Conservation (phyloP, 1,140 invertebrate species). For the Sitobion miscanthi region DNA sequence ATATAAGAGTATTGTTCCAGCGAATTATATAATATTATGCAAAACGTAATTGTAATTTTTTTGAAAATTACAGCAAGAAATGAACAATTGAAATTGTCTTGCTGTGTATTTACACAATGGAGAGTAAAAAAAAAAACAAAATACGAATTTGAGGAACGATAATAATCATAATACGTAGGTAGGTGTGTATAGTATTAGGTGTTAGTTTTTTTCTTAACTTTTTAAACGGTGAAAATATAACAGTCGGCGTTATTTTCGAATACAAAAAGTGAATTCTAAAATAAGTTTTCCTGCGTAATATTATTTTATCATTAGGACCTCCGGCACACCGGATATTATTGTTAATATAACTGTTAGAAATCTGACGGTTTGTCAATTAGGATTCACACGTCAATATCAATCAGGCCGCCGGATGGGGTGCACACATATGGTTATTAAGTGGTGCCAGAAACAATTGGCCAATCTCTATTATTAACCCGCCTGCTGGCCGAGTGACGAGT, state of each 20-base stretch:
- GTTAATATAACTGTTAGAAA: constrained; percentile 48
- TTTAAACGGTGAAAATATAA: not conserved
- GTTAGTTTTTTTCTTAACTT: not conserved
- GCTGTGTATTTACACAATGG: not conserved
- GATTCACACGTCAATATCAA: constrained; percentile 57
- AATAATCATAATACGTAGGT: not conserved
- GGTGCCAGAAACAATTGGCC: constrained; percentile 52
- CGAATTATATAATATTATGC: not conserved
- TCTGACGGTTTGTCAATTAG: constrained; percentile 49
- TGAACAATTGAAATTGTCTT: constrained; percentile 19
- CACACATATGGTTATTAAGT: constrained; percentile 19
- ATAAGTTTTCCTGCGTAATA: constrained; percentile 6
- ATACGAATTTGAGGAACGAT: not conserved
- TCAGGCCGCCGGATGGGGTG: constrained; percentile 44
- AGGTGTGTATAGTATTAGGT: not conserved
- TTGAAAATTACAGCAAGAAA: not conserved
- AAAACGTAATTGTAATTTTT: constrained; percentile 23
- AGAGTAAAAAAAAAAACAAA: not conserved
- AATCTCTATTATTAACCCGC: constrained; percentile 50
- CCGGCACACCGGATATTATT: constrained; percentile 48
- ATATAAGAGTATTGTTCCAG: not conserved
- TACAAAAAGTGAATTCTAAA: not conserved
- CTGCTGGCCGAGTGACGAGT: not conserved
- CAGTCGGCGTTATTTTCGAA: constrained; percentile 34
- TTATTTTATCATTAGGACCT: constrained; percentile 35